Percentiles rank a stretch among this genome's conserved stretches.
Evolutionary conservation across 2,797 vertebrate genomes (phyloP).

Genomic region (Nannoperca australis): DNA sequence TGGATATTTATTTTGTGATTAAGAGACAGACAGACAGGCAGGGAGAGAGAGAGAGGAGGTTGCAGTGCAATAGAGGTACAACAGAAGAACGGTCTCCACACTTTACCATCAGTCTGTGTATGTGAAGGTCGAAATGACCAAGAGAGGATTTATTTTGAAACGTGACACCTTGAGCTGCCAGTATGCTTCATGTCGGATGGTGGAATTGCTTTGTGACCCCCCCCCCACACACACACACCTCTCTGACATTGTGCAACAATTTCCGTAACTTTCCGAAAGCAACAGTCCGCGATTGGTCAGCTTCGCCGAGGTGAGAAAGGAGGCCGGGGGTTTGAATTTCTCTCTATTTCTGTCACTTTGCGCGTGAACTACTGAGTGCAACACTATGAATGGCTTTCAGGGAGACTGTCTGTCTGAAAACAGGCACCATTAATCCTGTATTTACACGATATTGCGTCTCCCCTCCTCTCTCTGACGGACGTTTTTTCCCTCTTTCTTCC

Average conservation of each 20-base stretch:
- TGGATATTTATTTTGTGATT: slow-evolving; percentile 26
- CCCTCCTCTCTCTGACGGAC: background rate
- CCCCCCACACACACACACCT: background rate
- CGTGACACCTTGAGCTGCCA: background rate
- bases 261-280: too few species aligned
- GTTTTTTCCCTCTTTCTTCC: background rate
- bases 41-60: background rate
- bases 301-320: too few species aligned
- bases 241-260: background rate
- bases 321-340: too few species aligned
- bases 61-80: background rate
- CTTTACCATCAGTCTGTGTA: background rate
- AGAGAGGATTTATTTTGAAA: background rate
- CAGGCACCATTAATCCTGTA: background rate
- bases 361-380: background rate
- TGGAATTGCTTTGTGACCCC: background rate
- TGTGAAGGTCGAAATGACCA: slow-evolving; percentile 1
- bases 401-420: background rate
- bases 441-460: background rate
- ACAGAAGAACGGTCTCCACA: slow-evolving; percentile 4
- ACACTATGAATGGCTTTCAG: background rate
- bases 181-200: background rate
- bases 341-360: too few species aligned
- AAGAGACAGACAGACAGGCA: background rate
- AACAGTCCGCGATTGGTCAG: too few species aligned